A percentile compares a stretch with the other conserved stretches of the same genome.
phyloP scores from a whole-genome alignment of 2,113 vertebrate genomes.

The Noctilio leporinus region DNA sequence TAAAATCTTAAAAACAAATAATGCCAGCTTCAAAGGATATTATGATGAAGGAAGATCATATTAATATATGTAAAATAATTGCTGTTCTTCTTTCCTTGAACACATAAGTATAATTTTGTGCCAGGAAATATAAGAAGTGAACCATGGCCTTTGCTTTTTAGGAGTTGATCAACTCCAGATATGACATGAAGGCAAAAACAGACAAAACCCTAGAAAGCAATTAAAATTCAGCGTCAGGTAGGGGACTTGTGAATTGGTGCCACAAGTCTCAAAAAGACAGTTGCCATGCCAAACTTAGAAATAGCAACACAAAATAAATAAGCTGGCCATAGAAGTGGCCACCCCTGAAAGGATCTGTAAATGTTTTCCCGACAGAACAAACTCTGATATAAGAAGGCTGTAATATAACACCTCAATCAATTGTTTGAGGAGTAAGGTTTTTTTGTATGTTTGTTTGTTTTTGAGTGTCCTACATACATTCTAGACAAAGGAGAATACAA shows the following conservation, averaged over 20 bases:
- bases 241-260: neutral
- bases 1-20: too few species aligned
- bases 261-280: constrained; percentile 3
- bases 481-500: neutral
- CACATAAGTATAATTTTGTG: neutral
- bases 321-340: neutral
- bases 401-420: neutral
- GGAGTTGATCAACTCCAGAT: neutral
- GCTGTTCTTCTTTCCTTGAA: neutral
- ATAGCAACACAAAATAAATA: neutral
- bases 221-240: neutral
- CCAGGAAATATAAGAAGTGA: neutral
- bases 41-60: neutral
- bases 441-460: neutral
- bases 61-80: neutral
- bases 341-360: neutral
- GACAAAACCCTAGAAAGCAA: neutral
- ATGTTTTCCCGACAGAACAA: neutral
- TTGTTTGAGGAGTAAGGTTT: neutral
- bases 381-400: neutral
- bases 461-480: neutral
- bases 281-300: neutral
- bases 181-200: neutral
- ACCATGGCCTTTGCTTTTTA: neutral
- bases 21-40: neutral